Evolutionary conservation across 2,113 vertebrate species (phyloP).

Genomic region (Piprites chloris): DNA sequence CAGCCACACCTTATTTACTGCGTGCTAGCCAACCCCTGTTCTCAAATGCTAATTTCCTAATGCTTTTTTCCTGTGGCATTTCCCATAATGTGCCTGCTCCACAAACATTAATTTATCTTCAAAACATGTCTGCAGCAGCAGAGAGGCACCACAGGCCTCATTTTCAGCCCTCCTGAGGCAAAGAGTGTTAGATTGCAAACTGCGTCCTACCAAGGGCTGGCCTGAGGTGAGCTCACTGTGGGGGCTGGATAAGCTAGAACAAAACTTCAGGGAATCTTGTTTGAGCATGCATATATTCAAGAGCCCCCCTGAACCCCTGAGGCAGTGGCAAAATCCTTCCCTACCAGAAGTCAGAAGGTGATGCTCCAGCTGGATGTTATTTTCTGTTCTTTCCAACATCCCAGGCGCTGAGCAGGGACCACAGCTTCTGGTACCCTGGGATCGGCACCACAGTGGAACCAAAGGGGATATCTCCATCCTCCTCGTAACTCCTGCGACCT

Average conservation of each 20-base stretch:
- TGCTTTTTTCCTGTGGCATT: not conserved
- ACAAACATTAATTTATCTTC: not conserved
- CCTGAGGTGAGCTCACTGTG: rapidly evolving
- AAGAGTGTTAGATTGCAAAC: rapidly evolving
- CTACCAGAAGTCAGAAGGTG: not conserved
- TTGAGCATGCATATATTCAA: rapidly evolving
- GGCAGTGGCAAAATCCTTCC: not conserved
- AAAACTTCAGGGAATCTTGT: not conserved
- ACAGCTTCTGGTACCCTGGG: not conserved
- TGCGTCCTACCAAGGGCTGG: rapidly evolving
- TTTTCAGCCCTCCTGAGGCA: not conserved
- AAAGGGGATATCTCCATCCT: not conserved
- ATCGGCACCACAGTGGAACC: not conserved
- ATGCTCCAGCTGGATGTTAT: not conserved
- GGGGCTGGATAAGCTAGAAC: rapidly evolving
- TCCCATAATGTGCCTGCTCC: not conserved
- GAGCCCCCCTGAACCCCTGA: not conserved
- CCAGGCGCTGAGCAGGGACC: not conserved
- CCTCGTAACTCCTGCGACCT: not conserved
- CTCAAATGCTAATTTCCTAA: not conserved
- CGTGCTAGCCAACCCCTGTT: not conserved
- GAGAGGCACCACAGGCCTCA: rapidly evolving
- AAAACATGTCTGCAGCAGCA: not conserved
- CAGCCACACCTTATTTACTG: not conserved
- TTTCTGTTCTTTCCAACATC: not conserved